phyloP scores from a whole-genome alignment of 2,797 vertebrate genomes.

The Huso huso region DNA sequence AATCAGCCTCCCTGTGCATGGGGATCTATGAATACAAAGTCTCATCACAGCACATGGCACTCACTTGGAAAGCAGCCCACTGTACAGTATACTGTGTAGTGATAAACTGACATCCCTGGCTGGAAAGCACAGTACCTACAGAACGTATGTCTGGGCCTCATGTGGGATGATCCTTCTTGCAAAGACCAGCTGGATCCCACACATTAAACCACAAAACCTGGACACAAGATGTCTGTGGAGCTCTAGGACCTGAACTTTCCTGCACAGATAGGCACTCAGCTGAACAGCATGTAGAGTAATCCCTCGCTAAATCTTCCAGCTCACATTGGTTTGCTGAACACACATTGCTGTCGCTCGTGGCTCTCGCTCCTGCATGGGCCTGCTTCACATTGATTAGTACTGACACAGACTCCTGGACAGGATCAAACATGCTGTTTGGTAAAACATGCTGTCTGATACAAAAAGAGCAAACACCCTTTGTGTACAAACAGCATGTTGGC shows the following conservation, averaged over 20 bases:
- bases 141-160: not conserved
- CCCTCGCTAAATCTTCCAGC: not conserved
- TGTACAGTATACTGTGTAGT: no score
- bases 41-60: no score
- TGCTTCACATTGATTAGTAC: no score
- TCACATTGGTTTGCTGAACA: constrained; percentile 5
- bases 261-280: not conserved
- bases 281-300: not conserved
- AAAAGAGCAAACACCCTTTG: no score
- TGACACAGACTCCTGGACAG: no score
- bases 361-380: not conserved
- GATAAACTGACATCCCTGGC: no score
- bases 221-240: not conserved
- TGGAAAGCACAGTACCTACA: not conserved
- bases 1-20: no score
- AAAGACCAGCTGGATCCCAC: not conserved
- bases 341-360: not conserved
- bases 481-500: no score
- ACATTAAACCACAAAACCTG: not conserved
- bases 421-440: no score
- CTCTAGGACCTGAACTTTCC: not conserved
- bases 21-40: no score
- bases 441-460: no score
- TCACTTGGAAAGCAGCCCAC: no score
- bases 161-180: not conserved